These are phyloP conservation scores for Plumapathes pennacea DNA, from an alignment of 92 coral and sea anemone genomes.

Conservation along the genomic window DNA sequence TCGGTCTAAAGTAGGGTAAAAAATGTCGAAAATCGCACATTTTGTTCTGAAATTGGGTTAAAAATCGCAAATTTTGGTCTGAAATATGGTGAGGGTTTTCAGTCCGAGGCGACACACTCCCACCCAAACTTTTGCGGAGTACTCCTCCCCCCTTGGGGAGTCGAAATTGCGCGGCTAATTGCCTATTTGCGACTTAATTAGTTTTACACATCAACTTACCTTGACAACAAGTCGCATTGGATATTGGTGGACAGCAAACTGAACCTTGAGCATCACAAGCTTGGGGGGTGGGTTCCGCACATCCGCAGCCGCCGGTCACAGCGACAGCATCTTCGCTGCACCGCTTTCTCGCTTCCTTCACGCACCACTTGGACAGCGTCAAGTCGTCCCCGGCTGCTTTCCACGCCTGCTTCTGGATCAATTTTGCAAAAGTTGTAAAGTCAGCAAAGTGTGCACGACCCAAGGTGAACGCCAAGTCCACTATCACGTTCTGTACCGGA, in stretches of 20 bases:
- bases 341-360: slow-evolving; percentile 39
- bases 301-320: slow-evolving; percentile 72
- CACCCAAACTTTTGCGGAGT: too few relatives aligned
- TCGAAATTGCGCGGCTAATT: too few relatives aligned
- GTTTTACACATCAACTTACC: too few relatives aligned
- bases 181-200: too few relatives aligned
- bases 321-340: slow-evolving; percentile 69
- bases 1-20: too few relatives aligned
- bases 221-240: slow-evolving; percentile 75
- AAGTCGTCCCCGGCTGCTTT: slow-evolving; percentile 80
- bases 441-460: slow-evolving; percentile 54
- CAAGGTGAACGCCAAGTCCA: slow-evolving; percentile 85
- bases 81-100: too few relatives aligned
- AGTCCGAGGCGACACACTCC: too few relatives aligned
- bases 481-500: slow-evolving; percentile 77
- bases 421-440: slow-evolving; percentile 60
- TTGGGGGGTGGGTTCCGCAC: slow-evolving; percentile 58
- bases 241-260: slow-evolving; percentile 51
- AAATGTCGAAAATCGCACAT: too few relatives aligned
- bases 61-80: too few relatives aligned
- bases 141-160: too few relatives aligned
- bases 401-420: slow-evolving; percentile 65
- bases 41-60: too few relatives aligned
- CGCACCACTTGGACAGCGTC: slow-evolving; percentile 82
- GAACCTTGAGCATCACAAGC: slow-evolving; percentile 52